Base-by-base conservation (phyloP, 2,888 invertebrate species). In the Andrena fulva region DNA sequence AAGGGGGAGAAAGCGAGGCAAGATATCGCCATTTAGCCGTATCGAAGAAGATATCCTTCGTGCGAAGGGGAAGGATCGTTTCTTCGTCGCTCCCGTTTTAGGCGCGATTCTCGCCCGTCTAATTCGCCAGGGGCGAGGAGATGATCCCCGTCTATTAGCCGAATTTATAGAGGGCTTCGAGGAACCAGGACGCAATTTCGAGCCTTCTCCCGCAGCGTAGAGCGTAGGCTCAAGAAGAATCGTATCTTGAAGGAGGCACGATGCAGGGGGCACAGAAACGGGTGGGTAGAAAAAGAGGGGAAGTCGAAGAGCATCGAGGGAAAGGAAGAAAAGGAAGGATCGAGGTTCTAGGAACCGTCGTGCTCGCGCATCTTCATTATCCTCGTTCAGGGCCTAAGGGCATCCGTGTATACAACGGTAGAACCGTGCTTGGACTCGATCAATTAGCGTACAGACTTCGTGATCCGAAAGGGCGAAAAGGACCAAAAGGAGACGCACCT, bases 301-400 rank as follows among this genome's bases (percentile, higher is more conserved):
- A 73, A 59, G 54, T 52, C 35, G 59, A 42, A n/a, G 42, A 33
- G 60, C 12, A 24, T 27, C 42, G n/a, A 31, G n/a, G 71, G 50
- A 66, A 29, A 48, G 54, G 69, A 67, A 68, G 48, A 74, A 29
- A 71, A 77, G 73, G 77, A 68, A 69, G 70, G 74, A 50, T 29
- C 52, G 75, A 8, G 84, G 63, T 92, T 92, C 91, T 87, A 89
- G 86, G 92, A 92, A 91, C 82, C 87, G 85, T 91, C 91, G 91
- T 91, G 90, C 89, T 82, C 76, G 89, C 89, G 90, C 90, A 89
- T 92, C 92, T 92, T 92, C 90, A 92, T 92, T 92, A 92, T 90
- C 89, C 89, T 86, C 86, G 75, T 78, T 68, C 77, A 84, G 77
- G 77, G 79, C 84, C 85, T 82, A 80, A 80, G 89, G 87, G 87